Conservation (phyloP, 1,140 invertebrate species). For the Drosophila ohnishii region DNA sequence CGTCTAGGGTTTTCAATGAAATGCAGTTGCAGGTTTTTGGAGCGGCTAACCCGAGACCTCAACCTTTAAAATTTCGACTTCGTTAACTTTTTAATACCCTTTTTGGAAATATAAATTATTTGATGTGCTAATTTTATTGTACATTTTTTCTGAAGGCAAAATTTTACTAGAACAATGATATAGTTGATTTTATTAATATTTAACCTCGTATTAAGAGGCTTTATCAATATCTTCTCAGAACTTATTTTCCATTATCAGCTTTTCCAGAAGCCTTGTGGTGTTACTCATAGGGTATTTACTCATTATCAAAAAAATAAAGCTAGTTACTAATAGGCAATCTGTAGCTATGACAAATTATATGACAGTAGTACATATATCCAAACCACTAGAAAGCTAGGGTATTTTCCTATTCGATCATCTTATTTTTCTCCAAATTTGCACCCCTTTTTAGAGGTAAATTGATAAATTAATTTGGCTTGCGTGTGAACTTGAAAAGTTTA, state of each 20-base stretch:
- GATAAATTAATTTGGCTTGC: conserved; percentile 31
- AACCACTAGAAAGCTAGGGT: neutral
- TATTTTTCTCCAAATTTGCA: conserved; percentile 1
- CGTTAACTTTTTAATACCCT: conserved; percentile 10
- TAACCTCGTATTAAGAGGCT: neutral
- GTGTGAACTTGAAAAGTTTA: conserved; percentile 70
- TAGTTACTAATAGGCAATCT: neutral
- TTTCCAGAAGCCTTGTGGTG: neutral
- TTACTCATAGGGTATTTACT: neutral
- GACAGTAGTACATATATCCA: no score
- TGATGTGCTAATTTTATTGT: no score
- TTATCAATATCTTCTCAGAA: neutral
- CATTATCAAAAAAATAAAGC: neutral
- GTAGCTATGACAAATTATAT: neutral
- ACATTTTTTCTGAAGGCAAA: no score
- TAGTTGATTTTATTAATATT: neutral
- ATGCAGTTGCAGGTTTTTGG: conserved; percentile 55
- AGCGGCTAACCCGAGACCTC: conserved; percentile 26
- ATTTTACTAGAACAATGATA: no score
- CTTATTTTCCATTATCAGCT: conserved; percentile 1
- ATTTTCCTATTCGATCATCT: neutral
- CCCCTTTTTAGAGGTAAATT: neutral
- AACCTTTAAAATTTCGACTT: conserved; percentile 1
- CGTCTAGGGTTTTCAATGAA: conserved; percentile 49
- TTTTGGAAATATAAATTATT: neutral